phyloP scores from a whole-genome alignment of 2,113 vertebrate genomes.

The Odocoileus virginianus region DNA sequence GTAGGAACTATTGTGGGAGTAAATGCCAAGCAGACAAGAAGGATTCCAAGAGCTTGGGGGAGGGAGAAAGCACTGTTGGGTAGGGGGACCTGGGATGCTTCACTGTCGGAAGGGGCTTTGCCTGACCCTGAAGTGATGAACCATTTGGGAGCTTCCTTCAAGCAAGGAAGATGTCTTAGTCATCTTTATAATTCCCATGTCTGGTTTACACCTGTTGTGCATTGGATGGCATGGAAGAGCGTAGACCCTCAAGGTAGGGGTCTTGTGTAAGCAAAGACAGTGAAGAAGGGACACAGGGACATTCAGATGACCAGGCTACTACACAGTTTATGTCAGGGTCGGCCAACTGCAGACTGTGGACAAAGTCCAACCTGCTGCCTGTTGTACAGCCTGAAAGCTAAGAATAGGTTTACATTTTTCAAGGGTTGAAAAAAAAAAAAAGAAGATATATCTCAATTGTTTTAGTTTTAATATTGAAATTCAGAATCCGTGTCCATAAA shows the following conservation, averaged over 20 bases:
- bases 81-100: neutral
- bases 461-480: slow-evolving; percentile 3
- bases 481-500: neutral
- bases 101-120: neutral
- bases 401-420: neutral
- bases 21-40: neutral
- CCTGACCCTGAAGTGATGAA: neutral
- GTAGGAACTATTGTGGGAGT: neutral
- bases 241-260: neutral
- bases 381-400: neutral
- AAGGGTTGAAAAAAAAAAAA: neutral
- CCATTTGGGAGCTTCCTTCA: neutral
- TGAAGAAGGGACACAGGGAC: neutral
- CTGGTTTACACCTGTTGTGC: neutral
- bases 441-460: neutral
- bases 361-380: neutral
- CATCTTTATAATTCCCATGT: neutral
- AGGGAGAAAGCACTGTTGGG: neutral
- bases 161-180: neutral
- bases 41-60: neutral
- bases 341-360: neutral
- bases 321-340: neutral
- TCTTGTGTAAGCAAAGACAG: neutral
- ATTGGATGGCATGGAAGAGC: neutral
- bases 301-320: neutral